Percentiles rank a stretch among this genome's conserved stretches.
Evolutionary conservation across 1,140 invertebrate species (phyloP).

Genomic region (Drosophila yakuba): DNA sequence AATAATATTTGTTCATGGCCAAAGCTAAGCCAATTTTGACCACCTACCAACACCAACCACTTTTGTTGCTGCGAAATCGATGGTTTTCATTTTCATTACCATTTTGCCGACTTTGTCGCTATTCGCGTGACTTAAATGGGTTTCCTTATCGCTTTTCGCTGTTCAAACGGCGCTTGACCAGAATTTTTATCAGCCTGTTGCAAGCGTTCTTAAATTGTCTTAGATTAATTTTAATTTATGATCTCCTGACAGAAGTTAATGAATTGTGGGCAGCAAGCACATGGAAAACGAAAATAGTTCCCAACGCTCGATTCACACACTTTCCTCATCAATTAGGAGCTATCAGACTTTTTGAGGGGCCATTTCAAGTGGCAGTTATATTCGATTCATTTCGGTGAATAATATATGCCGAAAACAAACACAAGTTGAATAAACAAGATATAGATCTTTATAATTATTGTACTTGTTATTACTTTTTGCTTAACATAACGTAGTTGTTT

Average conservation of each 20-base stretch:
- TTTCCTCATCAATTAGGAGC: conserved; percentile 36
- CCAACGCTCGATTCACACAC: conserved; percentile 10
- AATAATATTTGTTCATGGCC: conserved; percentile 74
- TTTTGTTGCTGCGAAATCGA: conserved; percentile 43
- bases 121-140: conserved; percentile 49
- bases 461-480: neutral
- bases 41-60: conserved; percentile 3
- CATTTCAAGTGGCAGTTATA: conserved; percentile 23
- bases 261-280: conserved; percentile 43
- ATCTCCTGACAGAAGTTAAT: conserved; percentile 45
- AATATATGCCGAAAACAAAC: no score
- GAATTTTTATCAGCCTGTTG: conserved; percentile 41
- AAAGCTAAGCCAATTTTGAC: conserved; percentile 72
- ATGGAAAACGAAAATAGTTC: conserved; percentile 26
- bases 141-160: conserved; percentile 36
- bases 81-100: conserved; percentile 18
- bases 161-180: conserved; percentile 14
- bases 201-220: conserved; percentile 55
- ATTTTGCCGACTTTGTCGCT: neutral
- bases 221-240: conserved; percentile 53
- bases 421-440: no score
- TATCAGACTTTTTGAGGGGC: conserved; percentile 10
- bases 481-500: neutral
- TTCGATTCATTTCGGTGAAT: neutral
- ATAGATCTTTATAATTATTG: no score